Percentiles rank a stretch among this genome's conserved stretches.
These are phyloP conservation scores for Parascotia fuliginaria DNA, from an alignment of 2,888 invertebrate genomes.

Conservation along the genomic window DNA sequence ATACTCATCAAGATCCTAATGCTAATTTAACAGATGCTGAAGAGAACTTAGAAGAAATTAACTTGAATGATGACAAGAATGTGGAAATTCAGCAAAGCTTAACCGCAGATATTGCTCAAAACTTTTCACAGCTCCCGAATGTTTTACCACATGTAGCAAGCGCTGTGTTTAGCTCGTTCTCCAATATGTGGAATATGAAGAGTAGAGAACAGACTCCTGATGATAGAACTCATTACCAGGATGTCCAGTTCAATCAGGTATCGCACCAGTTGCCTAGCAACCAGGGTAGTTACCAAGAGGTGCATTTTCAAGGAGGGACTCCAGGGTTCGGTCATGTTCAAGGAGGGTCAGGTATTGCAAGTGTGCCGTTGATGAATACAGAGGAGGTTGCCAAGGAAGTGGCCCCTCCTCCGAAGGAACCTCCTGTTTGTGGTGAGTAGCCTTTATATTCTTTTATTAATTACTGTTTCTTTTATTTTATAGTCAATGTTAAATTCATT, in stretches of 20 bases:
- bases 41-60: slow-evolving; percentile 76
- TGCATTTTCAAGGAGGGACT: slow-evolving; percentile 2
- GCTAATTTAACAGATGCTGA: slow-evolving; percentile 76
- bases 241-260: slow-evolving; percentile 11
- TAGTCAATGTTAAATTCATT: no score
- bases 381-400: slow-evolving; percentile 56
- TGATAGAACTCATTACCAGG: slow-evolving; percentile 30
- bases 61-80: slow-evolving; percentile 66
- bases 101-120: slow-evolving; percentile 81
- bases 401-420: slow-evolving; percentile 71
- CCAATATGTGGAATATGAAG: slow-evolving; percentile 79
- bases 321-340: no score
- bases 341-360: slow-evolving; percentile 29
- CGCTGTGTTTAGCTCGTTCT: slow-evolving; percentile 87
- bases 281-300: slow-evolving; percentile 34
- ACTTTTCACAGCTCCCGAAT: slow-evolving; percentile 85
- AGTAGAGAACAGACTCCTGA: slow-evolving; percentile 71
- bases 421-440: slow-evolving; percentile 65
- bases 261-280: neutral
- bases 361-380: slow-evolving; percentile 53
- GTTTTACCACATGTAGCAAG: slow-evolving; percentile 87
- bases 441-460: no score
- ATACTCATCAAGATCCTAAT: slow-evolving; percentile 77
- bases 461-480: no score
- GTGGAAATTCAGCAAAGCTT: slow-evolving; percentile 64